Conservation (phyloP, 2,797 vertebrate species). For the Spatula clypeata region DNA sequence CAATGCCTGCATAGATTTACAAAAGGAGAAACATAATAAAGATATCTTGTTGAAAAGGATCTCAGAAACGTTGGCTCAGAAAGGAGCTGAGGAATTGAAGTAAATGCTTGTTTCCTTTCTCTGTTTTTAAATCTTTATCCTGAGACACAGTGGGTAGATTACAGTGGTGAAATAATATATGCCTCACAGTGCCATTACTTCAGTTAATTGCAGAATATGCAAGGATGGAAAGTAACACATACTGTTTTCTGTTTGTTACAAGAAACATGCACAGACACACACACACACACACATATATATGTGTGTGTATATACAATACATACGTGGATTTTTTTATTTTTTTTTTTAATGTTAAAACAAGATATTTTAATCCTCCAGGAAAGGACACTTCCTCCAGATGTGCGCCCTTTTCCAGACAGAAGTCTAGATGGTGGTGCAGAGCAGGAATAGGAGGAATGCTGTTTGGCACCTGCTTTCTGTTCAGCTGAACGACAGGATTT, state of each 20-base stretch:
- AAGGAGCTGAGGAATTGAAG: neutral
- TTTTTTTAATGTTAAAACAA: neutral
- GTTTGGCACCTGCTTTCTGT: neutral
- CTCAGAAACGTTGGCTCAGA: neutral
- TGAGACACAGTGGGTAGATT: neutral
- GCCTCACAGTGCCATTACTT: neutral
- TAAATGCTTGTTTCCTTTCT: neutral
- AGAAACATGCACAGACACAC: neutral
- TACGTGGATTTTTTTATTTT: too few species aligned
- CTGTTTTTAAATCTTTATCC: neutral
- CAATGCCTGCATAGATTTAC: neutral
- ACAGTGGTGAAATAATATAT: neutral
- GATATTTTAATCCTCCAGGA: neutral
- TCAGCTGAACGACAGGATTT: neutral
- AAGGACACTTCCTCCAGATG: neutral
- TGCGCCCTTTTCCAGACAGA: neutral
- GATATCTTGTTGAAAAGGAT: neutral
- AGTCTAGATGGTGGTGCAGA: neutral
- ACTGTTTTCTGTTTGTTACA: neutral
- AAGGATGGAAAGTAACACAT: neutral
- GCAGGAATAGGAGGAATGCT: neutral
- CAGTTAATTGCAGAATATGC: neutral
- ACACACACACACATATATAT: fast-evolving
- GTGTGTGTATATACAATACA: neutral
- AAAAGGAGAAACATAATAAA: neutral